Evolutionary conservation across 1,140 invertebrate species (phyloP).

Genomic region (Acarapis woodi): DNA sequence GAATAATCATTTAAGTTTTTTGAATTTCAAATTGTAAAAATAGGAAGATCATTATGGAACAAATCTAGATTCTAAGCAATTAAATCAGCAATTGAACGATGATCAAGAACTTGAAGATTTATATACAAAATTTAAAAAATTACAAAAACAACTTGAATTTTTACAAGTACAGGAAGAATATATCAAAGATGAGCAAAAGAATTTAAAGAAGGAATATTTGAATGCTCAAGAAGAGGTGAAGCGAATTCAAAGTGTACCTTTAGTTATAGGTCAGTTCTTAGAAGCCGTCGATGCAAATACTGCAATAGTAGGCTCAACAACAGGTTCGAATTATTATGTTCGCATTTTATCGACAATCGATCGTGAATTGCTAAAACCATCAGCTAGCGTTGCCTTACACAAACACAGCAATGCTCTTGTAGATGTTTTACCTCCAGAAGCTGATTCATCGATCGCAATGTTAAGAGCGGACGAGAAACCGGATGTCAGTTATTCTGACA

Average conservation of each 20-base stretch:
- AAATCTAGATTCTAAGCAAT: too few species aligned
- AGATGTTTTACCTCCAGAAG: slow-evolving; percentile 85
- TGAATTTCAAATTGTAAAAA: too few species aligned
- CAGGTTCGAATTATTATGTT: slow-evolving; percentile 83
- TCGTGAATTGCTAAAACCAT: slow-evolving; percentile 74
- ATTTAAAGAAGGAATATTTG: slow-evolving; percentile 85
- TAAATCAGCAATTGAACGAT: too few species aligned
- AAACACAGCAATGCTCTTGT: slow-evolving; percentile 94
- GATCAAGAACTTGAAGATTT: slow-evolving; percentile 61
- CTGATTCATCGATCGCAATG: slow-evolving; percentile 92
- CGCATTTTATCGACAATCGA: slow-evolving; percentile 81
- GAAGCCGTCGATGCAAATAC: slow-evolving; percentile 95
- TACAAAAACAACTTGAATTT: slow-evolving; percentile 82
- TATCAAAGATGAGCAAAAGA: slow-evolving; percentile 91
- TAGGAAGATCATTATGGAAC: too few species aligned
- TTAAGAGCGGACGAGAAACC: slow-evolving; percentile 91
- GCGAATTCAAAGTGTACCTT: slow-evolving; percentile 79
- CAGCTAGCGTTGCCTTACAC: slow-evolving; percentile 79
- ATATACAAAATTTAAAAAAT: slow-evolving; percentile 85
- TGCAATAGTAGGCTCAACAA: slow-evolving; percentile 59
- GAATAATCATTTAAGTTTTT: too few species aligned
- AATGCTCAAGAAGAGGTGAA: slow-evolving; percentile 90
- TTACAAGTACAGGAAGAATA: slow-evolving; percentile 91
- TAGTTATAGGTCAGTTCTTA: slow-evolving; percentile 90
- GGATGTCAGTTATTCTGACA: slow-evolving; percentile 83